Base-by-base conservation (phyloP, 2,113 vertebrate genomes). In the Rhinolophus ferrumequinum region DNA sequence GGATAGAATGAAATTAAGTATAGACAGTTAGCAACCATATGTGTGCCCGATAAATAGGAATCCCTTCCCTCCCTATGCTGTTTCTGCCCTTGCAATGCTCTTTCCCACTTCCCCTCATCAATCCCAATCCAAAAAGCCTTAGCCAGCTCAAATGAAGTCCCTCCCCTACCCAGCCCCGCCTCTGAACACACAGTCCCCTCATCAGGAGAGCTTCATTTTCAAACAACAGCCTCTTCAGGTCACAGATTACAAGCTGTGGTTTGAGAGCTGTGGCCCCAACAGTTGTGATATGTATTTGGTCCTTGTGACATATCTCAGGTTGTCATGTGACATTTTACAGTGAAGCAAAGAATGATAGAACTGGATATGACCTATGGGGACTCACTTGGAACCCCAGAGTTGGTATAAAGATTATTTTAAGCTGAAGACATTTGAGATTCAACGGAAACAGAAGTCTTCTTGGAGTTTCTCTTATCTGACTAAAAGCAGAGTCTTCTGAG, bases 381-480 rank as follows among this genome's bases (percentile, higher is more conserved):
- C 84, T 21, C 38, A 58, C 62, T 70, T 8, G 16, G 66, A 73
- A 50, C 69, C 30, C 30, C 30, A 41, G 47, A 47, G 26, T 69
- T 90, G 47, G 47, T 50, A 50, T 50, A 10, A 50, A 50, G 47
- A 50, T 50, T 50, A 50, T 50, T 50, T 11, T 13, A 50, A 50
- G 47, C 22, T 54, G 70, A 92, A 92, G 83, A 91, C 50, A 92
- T 92, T 47, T 97, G 77, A 88, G 41, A 92, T 84, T 83, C 64
- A 94, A 52, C 56, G 54, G 77, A 88, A 92, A 26, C 28, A 54
- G 47, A 50, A 73, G n/a, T 28, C 77, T 91, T 83, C 44, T n/a
- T 13, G 16, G 50, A 88, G 22, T n/a, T 41, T 79, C 58, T 73
- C 67, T 76, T 41, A 75, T 60, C 60, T 83, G 38, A 94, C 41